Base-by-base conservation (phyloP, 2,888 invertebrate species). In the Pristionchus entomophagus region DNA sequence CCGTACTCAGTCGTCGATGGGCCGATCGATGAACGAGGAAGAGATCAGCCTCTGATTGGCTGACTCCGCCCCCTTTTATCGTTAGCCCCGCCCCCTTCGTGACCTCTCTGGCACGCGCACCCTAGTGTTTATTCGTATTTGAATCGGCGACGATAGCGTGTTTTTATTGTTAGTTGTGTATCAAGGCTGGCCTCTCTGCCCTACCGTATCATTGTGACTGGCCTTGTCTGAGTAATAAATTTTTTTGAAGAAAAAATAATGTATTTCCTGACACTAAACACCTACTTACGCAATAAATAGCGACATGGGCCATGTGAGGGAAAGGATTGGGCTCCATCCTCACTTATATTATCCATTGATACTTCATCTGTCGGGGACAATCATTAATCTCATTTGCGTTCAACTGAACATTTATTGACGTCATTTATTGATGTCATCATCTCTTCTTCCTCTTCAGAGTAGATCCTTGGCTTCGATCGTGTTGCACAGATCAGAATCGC, bases 111-210 rank as follows among this genome's bases (percentile, higher is more conserved):
- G 26, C n/a, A 41, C 41, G 12, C 22, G 73, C 38, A 45, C 73
- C 73, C 41, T 73, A 73, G 73, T 73, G 41, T 41, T 45, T 73
- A 73, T 73, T 73, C 73, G 73, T 73, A 32, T 73, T 73, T 73
- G 17, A n/a, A 73, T 73, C 41, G 73, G 73, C 73, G 29, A 73
- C 73, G 73, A 73, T 73, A 73, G 73, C 73, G 73, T 69, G 35
- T 73, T 73, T 14, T 41, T 73, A n/a, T 62, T 62, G 14, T 65
- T 32, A 29, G 35, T 35, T 65, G 65, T 65, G 35, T 35, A 35
- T 12, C 12, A 14, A 14, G 4, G n/a, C 26, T 35, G 65, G 65
- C 65, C 65, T 12, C 32, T 65, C 35, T 65, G 32, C 32, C 14
- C 65, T 62, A 62, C 62, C 65, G 22, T 19, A 35, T 35, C 35